A percentile compares a stretch with the other conserved stretches of the same genome.
Evolutionary conservation across 2,113 vertebrate genomes (phyloP).

Genomic region (Caranx melampygus): DNA sequence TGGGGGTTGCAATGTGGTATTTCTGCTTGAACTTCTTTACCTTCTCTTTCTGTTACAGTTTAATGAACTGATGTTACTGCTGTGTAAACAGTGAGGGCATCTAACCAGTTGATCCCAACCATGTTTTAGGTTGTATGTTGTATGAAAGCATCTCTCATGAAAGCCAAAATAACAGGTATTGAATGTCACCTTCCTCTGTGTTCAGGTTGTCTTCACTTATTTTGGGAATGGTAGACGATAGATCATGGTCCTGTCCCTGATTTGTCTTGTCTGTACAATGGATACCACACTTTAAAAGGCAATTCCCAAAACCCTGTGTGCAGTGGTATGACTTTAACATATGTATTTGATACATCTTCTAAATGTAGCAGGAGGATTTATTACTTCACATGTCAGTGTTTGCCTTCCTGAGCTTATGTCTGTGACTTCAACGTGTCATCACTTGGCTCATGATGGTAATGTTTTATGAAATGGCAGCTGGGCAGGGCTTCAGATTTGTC

Average conservation of each 20-base stretch:
- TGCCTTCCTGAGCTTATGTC: not conserved
- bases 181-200: not conserved
- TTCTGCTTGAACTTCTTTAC: not conserved
- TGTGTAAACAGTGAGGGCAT: not conserved
- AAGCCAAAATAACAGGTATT: not conserved
- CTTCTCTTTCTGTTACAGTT: not conserved
- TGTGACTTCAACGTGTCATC: constrained; percentile 43
- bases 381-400: not conserved
- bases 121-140: not conserved
- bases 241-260: not conserved
- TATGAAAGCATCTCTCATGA: not conserved
- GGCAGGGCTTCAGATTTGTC: constrained; percentile 37
- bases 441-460: constrained; percentile 22
- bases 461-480: constrained; percentile 32
- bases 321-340: not conserved
- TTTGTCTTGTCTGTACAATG: constrained; percentile 13
- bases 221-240: not conserved
- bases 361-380: constrained; percentile 20
- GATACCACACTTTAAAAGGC: not conserved
- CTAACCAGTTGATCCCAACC: not conserved
- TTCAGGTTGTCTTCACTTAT: not conserved
- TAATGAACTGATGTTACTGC: not conserved
- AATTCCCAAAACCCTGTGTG: not conserved
- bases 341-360: not conserved
- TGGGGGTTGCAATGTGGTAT: not conserved